Conservation (phyloP, 2,888 invertebrate species). For the Amblyteles armatorius region DNA sequence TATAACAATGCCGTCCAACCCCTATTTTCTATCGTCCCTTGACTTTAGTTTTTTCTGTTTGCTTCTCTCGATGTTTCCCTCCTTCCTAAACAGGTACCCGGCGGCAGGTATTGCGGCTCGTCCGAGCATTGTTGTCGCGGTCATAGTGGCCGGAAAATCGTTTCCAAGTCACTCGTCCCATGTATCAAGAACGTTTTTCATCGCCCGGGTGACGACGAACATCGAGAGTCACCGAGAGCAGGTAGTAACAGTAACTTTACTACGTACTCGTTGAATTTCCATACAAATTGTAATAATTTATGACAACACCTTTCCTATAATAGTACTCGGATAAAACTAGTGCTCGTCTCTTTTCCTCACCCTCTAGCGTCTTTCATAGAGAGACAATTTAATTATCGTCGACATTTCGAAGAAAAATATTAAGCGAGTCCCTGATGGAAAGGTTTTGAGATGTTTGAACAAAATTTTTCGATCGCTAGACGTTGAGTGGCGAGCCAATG, state of each 20-base stretch:
- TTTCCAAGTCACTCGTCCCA: constrained; percentile 58
- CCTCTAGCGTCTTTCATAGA: not conserved
- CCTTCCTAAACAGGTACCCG: constrained; percentile 47
- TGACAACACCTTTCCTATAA: not conserved
- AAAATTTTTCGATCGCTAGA: constrained; percentile 27
- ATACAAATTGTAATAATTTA: constrained; percentile 77
- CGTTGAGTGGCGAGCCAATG: constrained; percentile 6
- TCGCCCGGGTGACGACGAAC: constrained; percentile 21
- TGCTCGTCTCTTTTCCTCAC: no score
- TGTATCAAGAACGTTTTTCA: constrained; percentile 43
- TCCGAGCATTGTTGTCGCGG: constrained; percentile 48
- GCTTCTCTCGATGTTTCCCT: constrained; percentile 63
- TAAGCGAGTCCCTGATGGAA: not conserved
- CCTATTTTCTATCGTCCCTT: constrained; percentile 60
- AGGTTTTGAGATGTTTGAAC: no score
- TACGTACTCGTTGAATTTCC: constrained; percentile 72
- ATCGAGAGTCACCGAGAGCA: constrained; percentile 10
- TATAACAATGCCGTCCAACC: constrained; percentile 64
- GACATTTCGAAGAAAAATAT: not conserved
- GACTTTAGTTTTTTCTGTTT: constrained; percentile 66
- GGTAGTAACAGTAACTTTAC: constrained; percentile 14
- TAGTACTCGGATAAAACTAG: no score
- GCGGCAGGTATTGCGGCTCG: constrained; percentile 65
- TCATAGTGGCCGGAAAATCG: constrained; percentile 62
- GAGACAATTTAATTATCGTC: not conserved